Percentiles rank a stretch among this genome's conserved stretches.
Conservation (phyloP, 2,797 vertebrate species). For the Malacoctenus gilli region DNA sequence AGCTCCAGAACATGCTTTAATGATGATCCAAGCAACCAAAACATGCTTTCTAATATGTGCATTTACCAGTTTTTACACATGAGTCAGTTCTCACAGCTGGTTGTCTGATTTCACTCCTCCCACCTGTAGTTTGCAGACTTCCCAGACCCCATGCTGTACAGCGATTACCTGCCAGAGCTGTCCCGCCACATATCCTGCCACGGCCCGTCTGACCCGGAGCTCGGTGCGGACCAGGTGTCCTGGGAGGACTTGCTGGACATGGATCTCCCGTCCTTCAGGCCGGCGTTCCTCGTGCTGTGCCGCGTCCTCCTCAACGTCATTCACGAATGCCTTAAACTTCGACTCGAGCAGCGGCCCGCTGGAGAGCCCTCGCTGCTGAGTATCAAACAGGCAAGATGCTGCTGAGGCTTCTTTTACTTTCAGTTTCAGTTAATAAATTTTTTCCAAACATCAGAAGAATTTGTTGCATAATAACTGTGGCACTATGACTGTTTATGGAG, state of each 20-base stretch:
- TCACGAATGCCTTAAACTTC: slow-evolving; percentile 97
- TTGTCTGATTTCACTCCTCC: not conserved
- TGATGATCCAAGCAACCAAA: too few species aligned
- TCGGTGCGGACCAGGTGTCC: slow-evolving; percentile 85
- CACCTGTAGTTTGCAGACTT: slow-evolving; percentile 89
- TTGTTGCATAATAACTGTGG: too few species aligned
- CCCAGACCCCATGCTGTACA: slow-evolving; percentile 93
- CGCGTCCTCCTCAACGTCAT: slow-evolving; percentile 97
- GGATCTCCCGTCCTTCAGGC: slow-evolving; percentile 96
- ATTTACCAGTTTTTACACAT: too few species aligned
- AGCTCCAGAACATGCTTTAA: too few species aligned
- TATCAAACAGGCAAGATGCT: slow-evolving; percentile 92
- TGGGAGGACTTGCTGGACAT: slow-evolving; percentile 93
- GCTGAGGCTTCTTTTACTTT: not conserved
- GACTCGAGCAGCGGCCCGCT: slow-evolving; percentile 95
- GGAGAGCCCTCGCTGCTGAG: slow-evolving; percentile 97
- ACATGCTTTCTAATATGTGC: too few species aligned
- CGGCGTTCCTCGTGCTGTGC: slow-evolving; percentile 95
- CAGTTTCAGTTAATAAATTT: too few species aligned
- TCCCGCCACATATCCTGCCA: slow-evolving; percentile 82
- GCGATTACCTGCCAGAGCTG: slow-evolving; percentile 92
- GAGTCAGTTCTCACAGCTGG: too few species aligned
- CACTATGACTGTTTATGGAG: too few species aligned
- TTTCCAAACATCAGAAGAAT: too few species aligned
- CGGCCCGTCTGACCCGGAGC: slow-evolving; percentile 77